A percentile compares a stretch with the other conserved stretches of the same genome.
Evolutionary conservation across 2,888 invertebrate species (phyloP).

Genomic region (Drosophila meridionalis): DNA sequence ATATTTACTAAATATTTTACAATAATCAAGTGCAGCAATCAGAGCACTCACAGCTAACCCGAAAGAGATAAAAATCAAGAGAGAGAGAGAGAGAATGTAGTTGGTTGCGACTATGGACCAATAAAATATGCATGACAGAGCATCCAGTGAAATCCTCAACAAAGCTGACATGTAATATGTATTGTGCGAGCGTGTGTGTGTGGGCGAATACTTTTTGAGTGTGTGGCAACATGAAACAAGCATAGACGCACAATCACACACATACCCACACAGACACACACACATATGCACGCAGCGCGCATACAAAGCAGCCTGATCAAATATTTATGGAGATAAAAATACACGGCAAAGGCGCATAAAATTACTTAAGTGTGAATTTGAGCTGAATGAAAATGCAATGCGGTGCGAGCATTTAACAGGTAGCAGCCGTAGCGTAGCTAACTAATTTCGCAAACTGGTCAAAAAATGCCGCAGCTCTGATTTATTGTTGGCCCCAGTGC

Average conservation of each 20-base stretch:
- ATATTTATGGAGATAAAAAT: conserved; percentile 60
- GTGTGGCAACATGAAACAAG: conserved; percentile 36
- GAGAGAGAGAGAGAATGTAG: background rate
- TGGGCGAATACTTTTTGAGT: conserved; percentile 13
- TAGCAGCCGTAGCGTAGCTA: conserved; percentile 9
- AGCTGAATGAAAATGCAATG: conserved; percentile 36
- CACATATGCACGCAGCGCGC: conserved; percentile 16
- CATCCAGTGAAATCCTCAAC: conserved; percentile 45
- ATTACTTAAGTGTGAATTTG: conserved; percentile 49
- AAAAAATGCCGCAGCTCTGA: conserved; percentile 40
- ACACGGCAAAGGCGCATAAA: conserved; percentile 45
- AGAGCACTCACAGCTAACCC: conserved; percentile 30
- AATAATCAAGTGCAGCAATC: conserved; percentile 58
- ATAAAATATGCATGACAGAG: conserved; percentile 58
- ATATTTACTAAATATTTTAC: conserved; percentile 54
- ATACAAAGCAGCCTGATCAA: conserved; percentile 51
- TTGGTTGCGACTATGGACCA: conserved; percentile 6
- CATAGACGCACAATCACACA: conserved; percentile 12
- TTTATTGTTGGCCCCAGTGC: conserved; percentile 45
- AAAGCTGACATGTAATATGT: conserved; percentile 64
- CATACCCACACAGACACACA: conserved; percentile 6
- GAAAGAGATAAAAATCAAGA: background rate
- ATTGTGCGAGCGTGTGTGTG: conserved; percentile 17
- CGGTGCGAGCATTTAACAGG: conserved; percentile 41
- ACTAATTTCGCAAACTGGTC: conserved; percentile 46